phyloP scores from a whole-genome alignment of 2,888 invertebrate species.

The Drosophila kuntzei region DNA sequence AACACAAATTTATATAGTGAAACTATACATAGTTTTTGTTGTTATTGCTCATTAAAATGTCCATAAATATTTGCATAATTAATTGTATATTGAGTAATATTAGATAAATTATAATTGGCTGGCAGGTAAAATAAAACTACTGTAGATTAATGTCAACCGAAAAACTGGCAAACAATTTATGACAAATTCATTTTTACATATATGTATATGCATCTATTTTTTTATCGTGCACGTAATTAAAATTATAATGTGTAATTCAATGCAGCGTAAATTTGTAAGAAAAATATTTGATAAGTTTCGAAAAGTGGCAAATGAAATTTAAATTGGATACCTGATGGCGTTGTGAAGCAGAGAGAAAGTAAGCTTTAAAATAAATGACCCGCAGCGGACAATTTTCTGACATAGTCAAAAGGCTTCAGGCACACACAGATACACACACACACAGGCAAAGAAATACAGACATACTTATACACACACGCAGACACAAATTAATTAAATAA shows the following conservation, averaged over 20 bases:
- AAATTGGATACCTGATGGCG: constrained; percentile 23
- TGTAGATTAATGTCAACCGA: constrained; percentile 33
- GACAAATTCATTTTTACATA: constrained; percentile 7
- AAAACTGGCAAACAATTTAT: constrained; percentile 24
- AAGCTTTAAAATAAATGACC: constrained; percentile 67
- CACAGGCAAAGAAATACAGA: constrained; percentile 1
- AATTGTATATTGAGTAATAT: constrained; percentile 45
- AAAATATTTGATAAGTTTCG: background rate
- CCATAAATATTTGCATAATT: constrained; percentile 47
- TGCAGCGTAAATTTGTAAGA: background rate
- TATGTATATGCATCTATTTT: background rate
- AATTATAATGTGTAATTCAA: constrained; percentile 6
- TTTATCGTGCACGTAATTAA: constrained; percentile 6
- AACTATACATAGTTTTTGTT: background rate
- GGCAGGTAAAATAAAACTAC: constrained; percentile 36
- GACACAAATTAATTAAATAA: constrained; percentile 80
- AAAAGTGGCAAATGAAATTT: constrained; percentile 11
- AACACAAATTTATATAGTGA: background rate
- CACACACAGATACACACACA: constrained; percentile 21
- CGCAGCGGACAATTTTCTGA: constrained; percentile 62
- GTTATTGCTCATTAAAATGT: constrained; percentile 23
- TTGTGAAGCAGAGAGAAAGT: background rate
- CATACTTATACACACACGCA: constrained; percentile 28
- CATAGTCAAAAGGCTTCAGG: constrained; percentile 57
- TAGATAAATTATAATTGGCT: constrained; percentile 42